A percentile compares a stretch with the other conserved stretches of the same genome.
phyloP scores from a whole-genome alignment of 2,113 vertebrate genomes.

The Otolemur garnettii region DNA sequence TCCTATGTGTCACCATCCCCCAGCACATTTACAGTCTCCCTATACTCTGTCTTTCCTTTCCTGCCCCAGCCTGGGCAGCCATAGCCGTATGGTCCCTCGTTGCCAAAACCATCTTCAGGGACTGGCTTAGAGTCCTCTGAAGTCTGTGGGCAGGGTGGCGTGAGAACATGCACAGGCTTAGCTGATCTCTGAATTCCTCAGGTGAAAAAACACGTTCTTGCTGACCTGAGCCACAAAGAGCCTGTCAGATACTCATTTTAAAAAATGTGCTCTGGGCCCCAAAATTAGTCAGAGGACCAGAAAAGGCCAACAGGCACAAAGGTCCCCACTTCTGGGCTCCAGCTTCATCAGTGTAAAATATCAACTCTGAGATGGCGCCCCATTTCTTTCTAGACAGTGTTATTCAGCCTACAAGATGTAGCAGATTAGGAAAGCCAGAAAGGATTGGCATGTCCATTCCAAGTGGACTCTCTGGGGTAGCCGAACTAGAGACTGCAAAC shows the following conservation, averaged over 20 bases:
- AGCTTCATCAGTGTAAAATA: slow-evolving; percentile 67
- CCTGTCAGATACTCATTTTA: not conserved
- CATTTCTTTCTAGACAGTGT: slow-evolving; percentile 46
- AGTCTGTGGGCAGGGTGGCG: not conserved
- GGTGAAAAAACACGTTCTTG: not conserved
- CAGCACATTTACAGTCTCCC: not conserved
- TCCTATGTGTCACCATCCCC: not conserved
- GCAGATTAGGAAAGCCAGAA: slow-evolving; percentile 64
- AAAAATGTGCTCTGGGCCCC: not conserved
- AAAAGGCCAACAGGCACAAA: slow-evolving; percentile 25
- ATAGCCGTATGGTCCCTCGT: not conserved
- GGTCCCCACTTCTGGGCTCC: not conserved
- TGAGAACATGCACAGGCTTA: not conserved
- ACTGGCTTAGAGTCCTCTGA: not conserved
- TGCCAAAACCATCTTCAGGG: not conserved
- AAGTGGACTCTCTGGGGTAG: slow-evolving; percentile 51
- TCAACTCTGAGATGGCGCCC: not conserved
- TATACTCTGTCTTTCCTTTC: not conserved
- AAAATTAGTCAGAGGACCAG: too few species aligned
- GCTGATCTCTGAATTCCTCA: not conserved
- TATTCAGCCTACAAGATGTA: slow-evolving; percentile 47
- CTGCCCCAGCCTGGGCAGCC: not conserved
- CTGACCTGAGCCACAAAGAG: not conserved
- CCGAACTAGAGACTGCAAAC: slow-evolving; percentile 14
- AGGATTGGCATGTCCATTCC: slow-evolving; percentile 55